These are phyloP conservation scores for Argyresthia goedartella DNA, from an alignment of 2,888 invertebrate genomes.

Conservation along the genomic window DNA sequence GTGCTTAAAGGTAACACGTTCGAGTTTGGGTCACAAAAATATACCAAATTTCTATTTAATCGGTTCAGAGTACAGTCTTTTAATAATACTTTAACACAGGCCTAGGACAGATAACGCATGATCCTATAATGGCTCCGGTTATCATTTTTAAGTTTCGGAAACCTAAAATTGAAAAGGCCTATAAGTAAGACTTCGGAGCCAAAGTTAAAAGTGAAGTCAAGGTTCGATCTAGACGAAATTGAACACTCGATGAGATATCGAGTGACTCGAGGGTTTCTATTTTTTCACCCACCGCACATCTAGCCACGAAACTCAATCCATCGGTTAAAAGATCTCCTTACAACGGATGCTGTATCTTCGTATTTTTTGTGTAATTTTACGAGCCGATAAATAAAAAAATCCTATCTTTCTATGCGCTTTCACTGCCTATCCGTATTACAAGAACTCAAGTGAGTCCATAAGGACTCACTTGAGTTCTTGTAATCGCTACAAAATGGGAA, in stretches of 20 bases:
- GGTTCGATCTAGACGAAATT: conserved; percentile 38
- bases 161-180: neutral
- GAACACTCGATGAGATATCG: conserved; percentile 42
- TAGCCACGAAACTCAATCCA: conserved; percentile 47
- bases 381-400: neutral
- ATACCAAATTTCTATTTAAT: no score
- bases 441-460: no score
- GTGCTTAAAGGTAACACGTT: no score
- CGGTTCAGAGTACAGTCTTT: no score
- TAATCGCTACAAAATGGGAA: no score
- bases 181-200: neutral
- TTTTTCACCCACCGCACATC: conserved; percentile 40
- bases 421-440: neutral
- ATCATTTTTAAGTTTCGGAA: conserved; percentile 3
- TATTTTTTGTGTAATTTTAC: conserved; percentile 1
- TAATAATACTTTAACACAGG: no score
- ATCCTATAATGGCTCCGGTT: no score
- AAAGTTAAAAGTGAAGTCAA: neutral
- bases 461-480: no score
- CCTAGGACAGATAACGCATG: no score
- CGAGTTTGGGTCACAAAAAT: no score
- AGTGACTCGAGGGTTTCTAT: conserved; percentile 30
- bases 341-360: conserved; percentile 34
- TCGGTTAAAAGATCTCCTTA: conserved; percentile 40
- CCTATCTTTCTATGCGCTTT: neutral